These are phyloP conservation scores for Lerema accius DNA, from an alignment of 1,140 invertebrate species.

Conservation along the genomic window DNA sequence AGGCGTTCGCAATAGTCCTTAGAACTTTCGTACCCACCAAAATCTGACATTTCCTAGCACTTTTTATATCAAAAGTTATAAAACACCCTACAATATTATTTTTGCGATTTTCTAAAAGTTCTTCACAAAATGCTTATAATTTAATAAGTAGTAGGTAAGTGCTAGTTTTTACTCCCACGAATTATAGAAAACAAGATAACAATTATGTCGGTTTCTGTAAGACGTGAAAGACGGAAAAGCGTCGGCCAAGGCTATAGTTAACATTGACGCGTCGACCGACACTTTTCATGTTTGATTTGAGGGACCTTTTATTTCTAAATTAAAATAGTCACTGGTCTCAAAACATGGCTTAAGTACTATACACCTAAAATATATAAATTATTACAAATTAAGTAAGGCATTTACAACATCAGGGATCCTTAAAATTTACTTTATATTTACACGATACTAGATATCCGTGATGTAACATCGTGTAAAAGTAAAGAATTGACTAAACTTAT, in stretches of 20 bases:
- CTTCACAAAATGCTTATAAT: constrained; percentile 71
- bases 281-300: constrained; percentile 65
- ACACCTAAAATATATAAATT: constrained; percentile 83
- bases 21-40: constrained; percentile 73
- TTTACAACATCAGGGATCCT: constrained; percentile 80
- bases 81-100: constrained; percentile 75
- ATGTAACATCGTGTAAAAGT: constrained; percentile 77
- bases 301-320: constrained; percentile 77
- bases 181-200: constrained; percentile 76
- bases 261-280: constrained; percentile 56
- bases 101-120: constrained; percentile 69
- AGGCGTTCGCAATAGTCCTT: constrained; percentile 60
- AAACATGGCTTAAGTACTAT: constrained; percentile 83
- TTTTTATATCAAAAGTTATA: constrained; percentile 80
- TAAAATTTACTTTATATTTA: constrained; percentile 73
- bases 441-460: constrained; percentile 71
- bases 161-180: constrained; percentile 63
- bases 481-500: constrained; percentile 81
- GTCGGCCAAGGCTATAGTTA: constrained; percentile 60
- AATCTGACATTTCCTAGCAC: constrained; percentile 77
- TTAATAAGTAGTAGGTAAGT: constrained; percentile 64
- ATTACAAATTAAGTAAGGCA: constrained; percentile 82
- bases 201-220: constrained; percentile 72
- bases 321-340: constrained; percentile 82
- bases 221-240: constrained; percentile 65